A percentile compares a stretch with the other conserved stretches of the same genome.
phyloP scores from a whole-genome alignment of 2,113 vertebrate species.

The Phalacrocorax carbo region DNA sequence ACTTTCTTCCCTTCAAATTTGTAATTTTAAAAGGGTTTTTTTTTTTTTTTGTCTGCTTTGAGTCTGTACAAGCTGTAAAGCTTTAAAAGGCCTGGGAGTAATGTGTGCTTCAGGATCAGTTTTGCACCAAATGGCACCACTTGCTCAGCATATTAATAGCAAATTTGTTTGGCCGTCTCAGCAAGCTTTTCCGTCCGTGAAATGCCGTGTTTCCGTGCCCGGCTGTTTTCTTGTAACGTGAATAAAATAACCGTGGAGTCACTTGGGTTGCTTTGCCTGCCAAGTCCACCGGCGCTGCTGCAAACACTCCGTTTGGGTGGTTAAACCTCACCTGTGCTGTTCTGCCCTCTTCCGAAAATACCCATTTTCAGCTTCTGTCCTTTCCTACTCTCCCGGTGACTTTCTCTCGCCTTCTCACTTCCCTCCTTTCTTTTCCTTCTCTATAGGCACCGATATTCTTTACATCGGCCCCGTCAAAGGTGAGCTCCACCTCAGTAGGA shows the following conservation, averaged over 20 bases:
- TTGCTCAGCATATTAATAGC: neutral
- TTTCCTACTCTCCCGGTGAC: conserved; percentile 59
- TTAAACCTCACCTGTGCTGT: neutral
- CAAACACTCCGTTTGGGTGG: neutral
- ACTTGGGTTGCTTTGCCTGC: conserved; percentile 19
- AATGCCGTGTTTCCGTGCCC: neutral
- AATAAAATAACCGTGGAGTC: neutral
- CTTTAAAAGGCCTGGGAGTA: neutral
- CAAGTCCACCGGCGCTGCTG: neutral
- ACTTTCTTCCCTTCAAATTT: neutral
- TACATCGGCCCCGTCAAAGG: conserved; percentile 99
- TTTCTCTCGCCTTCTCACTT: conserved; percentile 77
- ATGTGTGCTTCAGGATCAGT: neutral
- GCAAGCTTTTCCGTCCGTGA: neutral
- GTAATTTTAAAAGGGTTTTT: neutral
- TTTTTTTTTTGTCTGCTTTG: neutral
- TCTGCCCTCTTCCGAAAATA: neutral
- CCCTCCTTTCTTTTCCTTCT: conserved; percentile 82
- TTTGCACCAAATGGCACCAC: neutral
- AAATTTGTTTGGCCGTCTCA: neutral
- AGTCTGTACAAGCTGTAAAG: neutral
- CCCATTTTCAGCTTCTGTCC: conserved; percentile 49
- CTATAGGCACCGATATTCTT: conserved; percentile 96
- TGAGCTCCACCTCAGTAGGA: conserved; percentile 83
- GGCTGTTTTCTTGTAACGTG: neutral